These are phyloP conservation scores for Hyposmocoma kahamanoa DNA, from an alignment of 1,140 invertebrate genomes.

Conservation along the genomic window DNA sequence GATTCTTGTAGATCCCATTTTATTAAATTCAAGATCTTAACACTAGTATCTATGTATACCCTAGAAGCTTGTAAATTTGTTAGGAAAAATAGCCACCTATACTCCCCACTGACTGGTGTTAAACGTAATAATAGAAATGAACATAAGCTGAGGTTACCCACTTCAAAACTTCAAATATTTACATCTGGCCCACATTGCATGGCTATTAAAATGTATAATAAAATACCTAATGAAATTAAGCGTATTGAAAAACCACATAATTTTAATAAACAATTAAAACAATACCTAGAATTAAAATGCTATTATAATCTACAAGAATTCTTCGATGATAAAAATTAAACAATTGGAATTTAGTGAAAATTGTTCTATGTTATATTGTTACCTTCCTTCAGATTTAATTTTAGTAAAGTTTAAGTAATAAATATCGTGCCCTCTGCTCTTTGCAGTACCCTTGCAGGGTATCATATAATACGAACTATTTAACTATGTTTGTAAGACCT, in stretches of 20 bases:
- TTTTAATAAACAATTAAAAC: not conserved
- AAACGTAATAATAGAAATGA: not conserved
- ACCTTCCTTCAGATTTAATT: too few relatives aligned
- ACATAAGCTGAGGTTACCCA: not conserved
- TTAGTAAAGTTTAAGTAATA: too few relatives aligned
- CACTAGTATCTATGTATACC: not conserved
- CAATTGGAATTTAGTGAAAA: too few relatives aligned
- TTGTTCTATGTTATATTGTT: too few relatives aligned
- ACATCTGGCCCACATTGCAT: not conserved
- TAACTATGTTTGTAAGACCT: too few relatives aligned
- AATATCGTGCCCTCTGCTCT: too few relatives aligned
- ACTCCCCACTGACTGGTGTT: not conserved
- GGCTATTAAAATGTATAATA: not conserved
- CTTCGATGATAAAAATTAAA: too few relatives aligned
- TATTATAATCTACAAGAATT: not conserved
- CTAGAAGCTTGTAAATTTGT: not conserved
- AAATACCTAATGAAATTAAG: not conserved
- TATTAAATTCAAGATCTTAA: not conserved
- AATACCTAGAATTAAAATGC: not conserved
- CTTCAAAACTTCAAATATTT: not conserved
- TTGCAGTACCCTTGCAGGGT: too few relatives aligned
- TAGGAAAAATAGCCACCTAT: not conserved
- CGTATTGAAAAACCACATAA: not conserved
- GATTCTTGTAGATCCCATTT: not conserved
- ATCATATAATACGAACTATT: too few relatives aligned